A percentile compares a stretch with the other conserved stretches of the same genome.
phyloP scores from a whole-genome alignment of 2,888 invertebrate species.

The Mactromeris polynyma region DNA sequence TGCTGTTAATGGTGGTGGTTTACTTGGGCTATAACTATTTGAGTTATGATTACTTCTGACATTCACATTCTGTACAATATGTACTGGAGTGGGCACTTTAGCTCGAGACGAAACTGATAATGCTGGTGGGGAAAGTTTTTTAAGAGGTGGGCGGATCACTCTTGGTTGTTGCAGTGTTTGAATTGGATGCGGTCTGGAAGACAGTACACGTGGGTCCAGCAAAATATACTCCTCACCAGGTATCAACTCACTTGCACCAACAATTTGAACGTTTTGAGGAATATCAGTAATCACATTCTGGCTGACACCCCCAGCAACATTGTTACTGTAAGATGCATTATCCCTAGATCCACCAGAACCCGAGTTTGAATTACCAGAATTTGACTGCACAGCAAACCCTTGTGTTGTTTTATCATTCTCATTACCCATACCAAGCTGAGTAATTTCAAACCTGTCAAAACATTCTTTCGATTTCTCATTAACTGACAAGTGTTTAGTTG shows the following conservation, averaged over 20 bases:
- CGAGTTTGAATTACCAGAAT: constrained; percentile 28
- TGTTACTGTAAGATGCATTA: neutral
- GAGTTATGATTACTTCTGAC: neutral
- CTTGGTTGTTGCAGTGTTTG: neutral
- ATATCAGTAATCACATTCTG: neutral
- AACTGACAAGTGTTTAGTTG: neutral
- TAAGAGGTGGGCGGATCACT: neutral
- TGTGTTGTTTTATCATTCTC: neutral
- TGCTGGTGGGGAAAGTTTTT: neutral
- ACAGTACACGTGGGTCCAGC: constrained; percentile 25
- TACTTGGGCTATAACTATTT: neutral
- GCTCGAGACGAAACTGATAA: neutral
- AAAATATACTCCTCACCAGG: constrained; percentile 46
- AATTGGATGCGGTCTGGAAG: neutral
- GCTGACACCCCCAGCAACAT: neutral
- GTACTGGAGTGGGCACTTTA: constrained; percentile 25
- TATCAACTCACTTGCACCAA: constrained; percentile 35
- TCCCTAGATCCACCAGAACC: neutral
- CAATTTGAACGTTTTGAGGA: constrained; percentile 37
- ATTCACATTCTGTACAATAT: constrained; percentile 33
- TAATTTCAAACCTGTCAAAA: neutral
- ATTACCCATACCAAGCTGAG: constrained; percentile 23
- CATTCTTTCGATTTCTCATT: neutral
- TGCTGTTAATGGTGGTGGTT: neutral
- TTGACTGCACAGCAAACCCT: constrained; percentile 12